Conservation (phyloP, 2,888 invertebrate species). For the Pandemis corylana region DNA sequence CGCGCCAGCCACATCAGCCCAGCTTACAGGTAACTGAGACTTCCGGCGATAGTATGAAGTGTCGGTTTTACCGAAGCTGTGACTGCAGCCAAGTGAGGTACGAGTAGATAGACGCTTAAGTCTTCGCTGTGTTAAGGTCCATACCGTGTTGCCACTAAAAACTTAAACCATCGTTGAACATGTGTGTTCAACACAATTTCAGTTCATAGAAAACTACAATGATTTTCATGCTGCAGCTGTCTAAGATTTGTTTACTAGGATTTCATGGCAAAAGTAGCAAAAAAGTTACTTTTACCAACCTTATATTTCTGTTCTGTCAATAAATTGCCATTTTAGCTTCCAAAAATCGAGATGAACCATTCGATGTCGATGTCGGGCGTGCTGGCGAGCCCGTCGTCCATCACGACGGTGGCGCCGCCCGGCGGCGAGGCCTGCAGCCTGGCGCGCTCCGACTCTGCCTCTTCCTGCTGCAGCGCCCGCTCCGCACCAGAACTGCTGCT, state of each 20-base stretch:
- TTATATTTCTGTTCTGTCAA: neutral
- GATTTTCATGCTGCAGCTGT: too few relatives aligned
- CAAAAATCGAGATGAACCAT: constrained; percentile 69
- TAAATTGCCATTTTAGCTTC: constrained; percentile 56
- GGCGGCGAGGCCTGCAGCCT: constrained; percentile 87
- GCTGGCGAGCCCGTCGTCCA: constrained; percentile 71
- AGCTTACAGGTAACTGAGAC: constrained; percentile 59
- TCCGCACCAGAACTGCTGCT: constrained; percentile 96
- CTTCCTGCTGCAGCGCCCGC: constrained; percentile 95
- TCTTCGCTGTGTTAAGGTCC: too few relatives aligned
- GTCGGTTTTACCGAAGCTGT: neutral
- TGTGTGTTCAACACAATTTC: too few relatives aligned
- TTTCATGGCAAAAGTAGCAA: too few relatives aligned
- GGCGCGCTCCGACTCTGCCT: constrained; percentile 96
- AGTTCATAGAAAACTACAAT: too few relatives aligned
- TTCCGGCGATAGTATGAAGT: neutral
- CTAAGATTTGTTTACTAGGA: too few relatives aligned
- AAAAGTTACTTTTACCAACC: too few relatives aligned
- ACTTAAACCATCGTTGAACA: too few relatives aligned
- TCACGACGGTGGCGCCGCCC: constrained; percentile 62
- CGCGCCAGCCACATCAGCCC: constrained; percentile 81
- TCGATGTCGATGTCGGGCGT: constrained; percentile 69
- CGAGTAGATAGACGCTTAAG: too few relatives aligned
- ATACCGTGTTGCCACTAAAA: too few relatives aligned
- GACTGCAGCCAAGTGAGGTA: too few relatives aligned